Evolutionary conservation across 2,113 vertebrate genomes (phyloP), one percentile per base, ranked within the genome.

Genomic region (Tragelaphus scriptus): DNA sequence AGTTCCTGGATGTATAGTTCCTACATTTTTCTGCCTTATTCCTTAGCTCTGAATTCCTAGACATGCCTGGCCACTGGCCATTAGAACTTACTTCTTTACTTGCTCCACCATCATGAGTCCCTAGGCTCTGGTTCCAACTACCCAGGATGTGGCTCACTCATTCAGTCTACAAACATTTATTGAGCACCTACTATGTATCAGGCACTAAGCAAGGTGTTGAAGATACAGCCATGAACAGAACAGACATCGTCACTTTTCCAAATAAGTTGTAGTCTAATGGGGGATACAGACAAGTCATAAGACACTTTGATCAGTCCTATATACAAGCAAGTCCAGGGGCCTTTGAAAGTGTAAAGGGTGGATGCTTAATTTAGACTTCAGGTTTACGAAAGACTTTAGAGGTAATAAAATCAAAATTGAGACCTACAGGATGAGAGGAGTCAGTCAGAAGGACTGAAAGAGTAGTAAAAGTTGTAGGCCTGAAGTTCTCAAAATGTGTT

Each of bases 301-400:
- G 51, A 40, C 25, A n/a, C 7, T 59, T 19, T 36, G 26, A 8
- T 93, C 63, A 82, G 49, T 87, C 55, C 55, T 87, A 36, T 53
- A 28, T 81, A 30, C 28, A 65, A 85, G 13, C 25, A 85, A 91
- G 77, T 55, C 53, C 44, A 75, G 12, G 58, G 36, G 47, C 8
- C 49, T 89, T 51, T 88, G 58, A 85, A 89, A 91, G 47, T 11
- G 44, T 26, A 63, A 47, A 94, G 49, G 53, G 68, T 61, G 16
- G 49, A 55, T 59, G 4, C 40, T 12, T 93, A 36, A 93, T 53
- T 82, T 93, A n/a, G 61, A 88, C 40, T 77, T 75, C 28, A 36
- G 47, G 25, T 65, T 84, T 95, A 91, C 61, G 88, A 91, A 95
- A 91, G 63, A 93, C 51, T 55, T 95, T 85, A n/a, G 36, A 85